Evolutionary conservation across 2,113 vertebrate genomes (phyloP), one percentile per base, ranked within the genome.

Genomic region (Aegotheles bennettii): DNA sequence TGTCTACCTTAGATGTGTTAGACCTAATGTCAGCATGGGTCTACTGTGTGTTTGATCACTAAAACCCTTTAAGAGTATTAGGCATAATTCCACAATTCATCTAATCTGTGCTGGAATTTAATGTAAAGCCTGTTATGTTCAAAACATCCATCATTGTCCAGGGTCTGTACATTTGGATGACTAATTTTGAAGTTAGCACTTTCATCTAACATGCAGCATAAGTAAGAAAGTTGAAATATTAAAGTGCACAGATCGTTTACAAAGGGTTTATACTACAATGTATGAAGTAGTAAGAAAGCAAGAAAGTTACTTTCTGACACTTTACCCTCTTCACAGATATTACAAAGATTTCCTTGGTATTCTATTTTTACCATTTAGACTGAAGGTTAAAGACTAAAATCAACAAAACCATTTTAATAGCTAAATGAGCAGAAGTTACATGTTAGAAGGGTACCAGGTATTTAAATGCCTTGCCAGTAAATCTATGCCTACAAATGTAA

Each of bases 91-190:
- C 93, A 91, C 74, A 94, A 76, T 95, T 94, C 82, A 95, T 95
- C 87, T 96, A 77, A 95, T 93, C 81, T 95, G 47, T 83, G 36
- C 67, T 85, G 35, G 33, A 90, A 54, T 95, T 94, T 94, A 91
- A 91, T 61, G 91, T 54, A 93, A 95, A 95, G 78, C 91, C 87
- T 95, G 84, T 96, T 96, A 95, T 79, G 84, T 93, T 94, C 94
- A 95, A 84, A 96, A 95, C 67, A 87, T 84, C 74, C 53, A 93
- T 94, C 94, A 82, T 94, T 91, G 93, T 87, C 78, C 91, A 87
- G 93, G 70, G 61, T 95, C 79, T 89, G 53, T 91, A 94, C 89
- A 94, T 91, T 80, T 93, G 65, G 87, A 73, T 95, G 70, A 93
- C 84, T 79, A 93, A 96, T 96, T 91, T 93, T 89, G 79, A 95